phyloP scores from a whole-genome alignment of 2,113 vertebrate species.

The Anguilla japonica region DNA sequence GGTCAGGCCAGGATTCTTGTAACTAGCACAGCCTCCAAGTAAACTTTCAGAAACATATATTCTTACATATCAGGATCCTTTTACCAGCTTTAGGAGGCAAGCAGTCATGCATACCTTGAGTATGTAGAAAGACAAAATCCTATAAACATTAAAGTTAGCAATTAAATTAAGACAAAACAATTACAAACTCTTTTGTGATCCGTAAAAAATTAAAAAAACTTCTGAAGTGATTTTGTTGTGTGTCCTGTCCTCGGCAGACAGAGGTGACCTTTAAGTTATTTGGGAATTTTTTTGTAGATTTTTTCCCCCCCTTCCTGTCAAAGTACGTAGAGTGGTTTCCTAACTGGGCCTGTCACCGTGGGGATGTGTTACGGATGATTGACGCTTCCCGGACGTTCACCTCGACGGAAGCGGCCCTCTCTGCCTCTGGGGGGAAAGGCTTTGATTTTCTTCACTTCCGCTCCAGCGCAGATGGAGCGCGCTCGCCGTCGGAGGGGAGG shows the following conservation, averaged over 20 bases:
- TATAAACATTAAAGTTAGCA: not conserved
- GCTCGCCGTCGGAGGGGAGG: slow-evolving; percentile 53
- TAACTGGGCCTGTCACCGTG: slow-evolving; percentile 68
- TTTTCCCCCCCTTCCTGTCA: slow-evolving; percentile 69
- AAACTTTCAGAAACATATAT: not conserved
- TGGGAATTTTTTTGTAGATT: slow-evolving; percentile 32
- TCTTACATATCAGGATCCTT: not conserved
- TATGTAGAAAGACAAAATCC: not conserved
- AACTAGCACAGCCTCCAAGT: not conserved
- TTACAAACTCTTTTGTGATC: slow-evolving; percentile 45
- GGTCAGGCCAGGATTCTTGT: not conserved
- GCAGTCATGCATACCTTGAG: not conserved
- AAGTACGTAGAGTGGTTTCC: slow-evolving; percentile 68
- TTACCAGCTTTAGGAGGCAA: no score
- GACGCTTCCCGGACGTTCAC: slow-evolving; percentile 61
- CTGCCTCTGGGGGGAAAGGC: slow-evolving; percentile 57
- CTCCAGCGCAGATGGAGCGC: slow-evolving; percentile 62
- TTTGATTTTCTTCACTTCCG: slow-evolving; percentile 66
- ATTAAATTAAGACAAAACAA: no score
- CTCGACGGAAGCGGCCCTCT: slow-evolving; percentile 47
- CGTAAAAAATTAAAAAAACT: slow-evolving; percentile 52
- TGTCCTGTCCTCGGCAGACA: slow-evolving; percentile 71
- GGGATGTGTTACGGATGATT: slow-evolving; percentile 66
- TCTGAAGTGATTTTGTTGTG: slow-evolving; percentile 59
- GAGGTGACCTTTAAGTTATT: slow-evolving; percentile 75